These are phyloP conservation scores for Camptogramma bilineatum DNA, from an alignment of 2,888 invertebrate species.

Conservation along the genomic window DNA sequence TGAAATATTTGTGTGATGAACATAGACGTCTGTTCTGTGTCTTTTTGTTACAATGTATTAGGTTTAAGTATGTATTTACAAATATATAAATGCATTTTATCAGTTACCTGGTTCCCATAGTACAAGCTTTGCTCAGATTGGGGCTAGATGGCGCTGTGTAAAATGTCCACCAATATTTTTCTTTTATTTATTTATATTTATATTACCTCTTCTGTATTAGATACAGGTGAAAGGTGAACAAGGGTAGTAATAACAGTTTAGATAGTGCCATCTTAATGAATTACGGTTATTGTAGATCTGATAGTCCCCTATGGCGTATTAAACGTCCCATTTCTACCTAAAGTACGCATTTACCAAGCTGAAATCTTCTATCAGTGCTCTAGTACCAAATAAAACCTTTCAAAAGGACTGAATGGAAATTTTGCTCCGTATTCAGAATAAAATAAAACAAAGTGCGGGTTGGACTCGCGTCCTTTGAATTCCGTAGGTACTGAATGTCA, in stretches of 20 bases:
- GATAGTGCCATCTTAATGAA: conserved; percentile 27
- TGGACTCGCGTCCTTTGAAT: neutral
- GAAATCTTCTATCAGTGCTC: neutral
- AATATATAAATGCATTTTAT: no score
- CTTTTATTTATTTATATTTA: no score
- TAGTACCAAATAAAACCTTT: neutral
- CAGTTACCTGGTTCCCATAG: no score
- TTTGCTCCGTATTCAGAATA: neutral
- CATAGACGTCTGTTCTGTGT: no score
- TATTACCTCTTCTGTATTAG: no score
- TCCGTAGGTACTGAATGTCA: no score
- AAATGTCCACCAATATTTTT: no score
- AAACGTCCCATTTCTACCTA: neutral
- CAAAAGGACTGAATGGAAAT: neutral
- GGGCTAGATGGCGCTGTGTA: no score
- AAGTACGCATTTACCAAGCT: neutral
- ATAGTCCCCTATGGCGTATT: conserved; percentile 1
- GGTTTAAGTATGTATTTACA: no score
- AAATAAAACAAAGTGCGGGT: neutral
- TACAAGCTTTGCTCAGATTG: no score
- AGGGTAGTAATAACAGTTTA: conserved; percentile 27
- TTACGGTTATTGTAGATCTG: conserved; percentile 22
- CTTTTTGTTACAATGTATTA: no score
- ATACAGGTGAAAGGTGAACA: conserved; percentile 6
- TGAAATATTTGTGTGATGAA: no score